These are phyloP conservation scores for Ypsolopha scabrella DNA, from an alignment of 2,888 invertebrate genomes.

Conservation along the genomic window DNA sequence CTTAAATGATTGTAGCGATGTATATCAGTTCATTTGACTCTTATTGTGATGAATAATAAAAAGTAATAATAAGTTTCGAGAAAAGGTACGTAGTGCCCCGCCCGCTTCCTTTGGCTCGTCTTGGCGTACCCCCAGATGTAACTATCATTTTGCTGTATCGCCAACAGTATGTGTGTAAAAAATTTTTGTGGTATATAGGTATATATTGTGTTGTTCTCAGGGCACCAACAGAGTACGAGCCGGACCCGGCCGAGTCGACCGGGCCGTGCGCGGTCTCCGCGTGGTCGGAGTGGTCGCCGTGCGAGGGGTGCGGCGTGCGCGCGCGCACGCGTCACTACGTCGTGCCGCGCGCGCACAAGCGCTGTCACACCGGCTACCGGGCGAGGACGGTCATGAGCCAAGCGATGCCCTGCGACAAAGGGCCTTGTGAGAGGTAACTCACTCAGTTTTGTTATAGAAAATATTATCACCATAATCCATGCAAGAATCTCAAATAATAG, in stretches of 20 bases:
- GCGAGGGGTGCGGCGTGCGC: conserved; percentile 77
- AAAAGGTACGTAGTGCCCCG: no score
- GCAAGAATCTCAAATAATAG: no score
- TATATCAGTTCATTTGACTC: no score
- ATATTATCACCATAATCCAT: neutral
- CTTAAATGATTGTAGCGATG: no score
- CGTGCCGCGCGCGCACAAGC: conserved; percentile 72
- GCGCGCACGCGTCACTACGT: conserved; percentile 77
- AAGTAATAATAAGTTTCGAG: no score
- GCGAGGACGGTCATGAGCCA: conserved; percentile 48
- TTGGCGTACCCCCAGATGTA: no score
- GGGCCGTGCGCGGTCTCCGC: conserved; percentile 76
- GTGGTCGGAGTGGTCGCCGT: conserved; percentile 85
- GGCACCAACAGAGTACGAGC: conserved; percentile 54
- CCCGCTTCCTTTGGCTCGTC: no score
- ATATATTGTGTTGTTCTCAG: conserved; percentile 16
- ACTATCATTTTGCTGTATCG: no score
- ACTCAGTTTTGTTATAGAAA: neutral
- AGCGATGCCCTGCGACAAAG: conserved; percentile 54
- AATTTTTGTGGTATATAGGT: neutral
- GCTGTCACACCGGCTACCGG: conserved; percentile 65
- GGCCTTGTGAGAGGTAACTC: conserved; percentile 44
- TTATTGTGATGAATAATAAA: no score
- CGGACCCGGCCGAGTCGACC: conserved; percentile 44
- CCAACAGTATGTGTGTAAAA: no score